Base-by-base conservation (phyloP, 2,113 vertebrate species). In the Acanthisitta chloris region DNA sequence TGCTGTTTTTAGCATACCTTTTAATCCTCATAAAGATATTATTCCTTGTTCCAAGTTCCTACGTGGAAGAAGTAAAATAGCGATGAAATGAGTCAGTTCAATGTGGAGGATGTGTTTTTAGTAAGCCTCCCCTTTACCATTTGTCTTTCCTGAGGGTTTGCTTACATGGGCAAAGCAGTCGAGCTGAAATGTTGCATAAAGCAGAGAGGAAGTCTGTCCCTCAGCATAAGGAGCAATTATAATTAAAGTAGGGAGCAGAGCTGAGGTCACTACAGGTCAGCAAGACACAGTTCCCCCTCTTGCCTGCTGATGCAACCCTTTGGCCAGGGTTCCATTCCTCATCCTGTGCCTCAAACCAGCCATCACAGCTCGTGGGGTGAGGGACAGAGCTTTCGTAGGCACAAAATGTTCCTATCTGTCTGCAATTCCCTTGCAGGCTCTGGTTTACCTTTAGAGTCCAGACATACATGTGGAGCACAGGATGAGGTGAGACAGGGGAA, bases 391-490 rank as follows among this genome's bases (percentile, higher is more conserved):
- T 91, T 65, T 70, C 0, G 0, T 15, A 81, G 42, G 42, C 55
- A 91, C 42, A 24, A 38, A 46, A 18, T 12, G 8, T 55, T 82
- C 2, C 0, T 20, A 3, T 38, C 62, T 66, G 21, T n/a, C n/a
- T n/a, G 6, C 25, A 42, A 2, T 38, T 71, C 48, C 52, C 40
- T 67, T 17, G n/a, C 65, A 79, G 48, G 28, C 28, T 59, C 52
- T 29, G 43, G 55, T 34, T 36, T 65, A 21, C 16, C 23, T 74
- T 67, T 42, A 14, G 9, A 70, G 55, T 8, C 33, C 21, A 74
- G 72, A 19, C 1, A 4, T 69, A 59, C 4, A 0, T 19, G 9
- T 2, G 6, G 49, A 69, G 4, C 45, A 38, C 0, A 0, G n/a
- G 42, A 72, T 66, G 51, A 42, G 43, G 36, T 36, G 45, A 64